Conservation (phyloP, 2,113 vertebrate genomes). For the Ahaetulla prasina region DNA sequence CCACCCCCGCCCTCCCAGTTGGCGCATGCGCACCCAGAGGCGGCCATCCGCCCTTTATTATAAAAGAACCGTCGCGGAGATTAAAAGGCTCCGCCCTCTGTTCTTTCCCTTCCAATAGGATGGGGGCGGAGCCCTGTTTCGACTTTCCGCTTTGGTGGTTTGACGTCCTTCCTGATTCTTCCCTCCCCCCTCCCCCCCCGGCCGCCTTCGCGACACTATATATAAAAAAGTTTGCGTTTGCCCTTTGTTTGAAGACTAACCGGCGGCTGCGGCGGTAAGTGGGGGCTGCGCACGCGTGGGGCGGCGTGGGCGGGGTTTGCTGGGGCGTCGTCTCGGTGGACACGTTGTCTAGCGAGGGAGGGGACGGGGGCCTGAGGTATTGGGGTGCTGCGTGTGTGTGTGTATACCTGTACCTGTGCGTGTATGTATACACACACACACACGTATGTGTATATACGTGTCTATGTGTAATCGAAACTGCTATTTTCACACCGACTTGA, state of each 20-base stretch:
- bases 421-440: no score
- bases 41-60: neutral
- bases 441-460: no score
- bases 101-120: neutral
- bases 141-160: neutral
- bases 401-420: no score
- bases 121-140: neutral
- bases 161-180: neutral
- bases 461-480: neutral
- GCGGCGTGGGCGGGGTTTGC: neutral
- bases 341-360: neutral
- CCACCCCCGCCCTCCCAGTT: rapidly evolving
- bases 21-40: neutral
- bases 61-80: neutral
- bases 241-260: neutral
- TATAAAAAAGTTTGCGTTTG: neutral
- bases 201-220: neutral
- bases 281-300: neutral
- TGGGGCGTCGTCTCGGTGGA: neutral
- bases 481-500: neutral
- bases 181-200: neutral
- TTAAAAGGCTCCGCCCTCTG: neutral
- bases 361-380: neutral
- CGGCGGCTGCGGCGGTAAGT: neutral
- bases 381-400: neutral